These are phyloP conservation scores for Sialis fuliginosa DNA, from an alignment of 2,888 invertebrate genomes.

Conservation along the genomic window DNA sequence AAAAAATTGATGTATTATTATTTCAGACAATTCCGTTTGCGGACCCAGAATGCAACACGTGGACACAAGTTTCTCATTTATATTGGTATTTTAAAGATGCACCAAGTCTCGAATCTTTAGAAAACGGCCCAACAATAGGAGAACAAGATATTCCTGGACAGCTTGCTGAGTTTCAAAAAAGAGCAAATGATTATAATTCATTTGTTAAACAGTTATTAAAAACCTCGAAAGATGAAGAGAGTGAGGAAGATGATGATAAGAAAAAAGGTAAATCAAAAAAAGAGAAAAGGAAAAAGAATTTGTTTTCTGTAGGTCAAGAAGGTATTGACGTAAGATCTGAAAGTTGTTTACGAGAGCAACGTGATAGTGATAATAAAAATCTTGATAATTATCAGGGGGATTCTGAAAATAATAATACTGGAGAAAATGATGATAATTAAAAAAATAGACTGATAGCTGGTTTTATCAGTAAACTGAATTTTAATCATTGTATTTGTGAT, in stretches of 20 bases:
- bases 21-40: conserved; percentile 4
- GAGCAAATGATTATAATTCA: conserved; percentile 3
- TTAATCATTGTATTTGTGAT: no score
- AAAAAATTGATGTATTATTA: background rate
- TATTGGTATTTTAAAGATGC: conserved; percentile 6
- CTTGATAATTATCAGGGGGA: no score
- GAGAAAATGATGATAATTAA: no score
- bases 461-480: no score
- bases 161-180: conserved; percentile 3
- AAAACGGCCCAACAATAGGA: conserved; percentile 5
- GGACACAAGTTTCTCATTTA: conserved; percentile 2
- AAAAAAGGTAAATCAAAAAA: conserved; percentile 2
- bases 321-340: background rate
- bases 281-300: background rate
- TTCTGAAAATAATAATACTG: no score
- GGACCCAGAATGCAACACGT: conserved; percentile 1
- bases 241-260: conserved; percentile 2
- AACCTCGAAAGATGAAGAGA: conserved; percentile 3
- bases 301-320: background rate
- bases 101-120: conserved; percentile 3
- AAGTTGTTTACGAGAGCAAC: no score
- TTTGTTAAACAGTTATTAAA: conserved; percentile 3
- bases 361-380: no score
- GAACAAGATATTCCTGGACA: conserved; percentile 4
- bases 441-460: no score